phyloP scores from a whole-genome alignment of 2,113 vertebrate species.

The Myiozetetes cayanensis region DNA sequence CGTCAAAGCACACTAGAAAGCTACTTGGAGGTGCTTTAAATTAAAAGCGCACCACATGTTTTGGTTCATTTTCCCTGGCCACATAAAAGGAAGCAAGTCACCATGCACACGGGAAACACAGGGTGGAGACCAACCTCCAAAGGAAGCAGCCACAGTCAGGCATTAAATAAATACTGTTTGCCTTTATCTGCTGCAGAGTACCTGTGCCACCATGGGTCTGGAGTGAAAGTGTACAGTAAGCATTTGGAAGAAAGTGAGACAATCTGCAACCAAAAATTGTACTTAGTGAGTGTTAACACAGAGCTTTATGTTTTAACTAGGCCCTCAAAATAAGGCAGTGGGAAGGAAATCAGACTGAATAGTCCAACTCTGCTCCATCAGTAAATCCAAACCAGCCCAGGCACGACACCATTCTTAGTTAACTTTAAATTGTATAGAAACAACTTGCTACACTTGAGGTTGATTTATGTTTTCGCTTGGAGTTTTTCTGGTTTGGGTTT shows the following conservation, averaged over 20 bases:
- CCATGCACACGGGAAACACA: accelerated
- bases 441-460: neutral
- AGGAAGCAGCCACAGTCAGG: neutral
- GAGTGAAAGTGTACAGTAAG: accelerated
- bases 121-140: neutral
- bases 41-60: accelerated
- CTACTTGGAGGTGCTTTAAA: neutral
- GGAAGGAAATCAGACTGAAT: neutral
- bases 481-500: neutral
- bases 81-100: neutral
- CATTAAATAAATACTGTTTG: neutral
- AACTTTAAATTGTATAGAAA: neutral
- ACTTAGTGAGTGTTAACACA: neutral
- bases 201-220: neutral
- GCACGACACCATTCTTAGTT: neutral
- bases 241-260: neutral
- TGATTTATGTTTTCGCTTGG: neutral
- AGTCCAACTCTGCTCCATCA: neutral
- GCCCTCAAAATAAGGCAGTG: neutral
- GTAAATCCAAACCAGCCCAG: neutral
- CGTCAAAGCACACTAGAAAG: neutral
- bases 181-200: neutral
- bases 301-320: neutral
- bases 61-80: neutral
- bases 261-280: neutral